Conservation (phyloP, 2,888 invertebrate species). For the Heterodera filipjevi region DNA sequence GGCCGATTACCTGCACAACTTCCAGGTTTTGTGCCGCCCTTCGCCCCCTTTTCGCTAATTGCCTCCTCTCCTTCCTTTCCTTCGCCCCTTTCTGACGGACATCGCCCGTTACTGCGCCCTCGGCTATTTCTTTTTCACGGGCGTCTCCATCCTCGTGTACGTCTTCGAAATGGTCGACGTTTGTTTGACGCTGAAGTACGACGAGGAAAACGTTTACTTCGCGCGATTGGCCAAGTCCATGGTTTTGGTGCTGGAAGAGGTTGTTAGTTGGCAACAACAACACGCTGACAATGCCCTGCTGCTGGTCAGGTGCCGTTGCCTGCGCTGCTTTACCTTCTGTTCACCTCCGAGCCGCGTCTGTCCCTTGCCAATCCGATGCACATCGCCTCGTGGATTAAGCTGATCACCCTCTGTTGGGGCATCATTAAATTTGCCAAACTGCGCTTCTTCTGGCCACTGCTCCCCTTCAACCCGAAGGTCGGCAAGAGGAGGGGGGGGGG, state of each 20-base stretch:
- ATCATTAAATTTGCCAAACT: constrained; percentile 65
- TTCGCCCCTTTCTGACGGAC: constrained; percentile 35
- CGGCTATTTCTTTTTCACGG: constrained; percentile 64
- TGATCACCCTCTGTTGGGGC: constrained; percentile 64
- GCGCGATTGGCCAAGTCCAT: constrained; percentile 65
- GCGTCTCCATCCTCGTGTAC: constrained; percentile 61
- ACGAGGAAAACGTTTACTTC: constrained; percentile 62
- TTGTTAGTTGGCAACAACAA: constrained; percentile 21
- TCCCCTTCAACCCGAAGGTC: constrained; percentile 61
- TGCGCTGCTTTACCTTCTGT: constrained; percentile 57
- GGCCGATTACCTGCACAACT: constrained; percentile 58
- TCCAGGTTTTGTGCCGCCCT: constrained; percentile 44
- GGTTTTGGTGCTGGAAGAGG: constrained; percentile 63
- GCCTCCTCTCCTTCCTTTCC: background rate
- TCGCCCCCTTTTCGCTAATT: too few species aligned
- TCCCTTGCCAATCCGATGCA: constrained; percentile 59
- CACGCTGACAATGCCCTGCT: too few species aligned
- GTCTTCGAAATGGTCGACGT: constrained; percentile 63
- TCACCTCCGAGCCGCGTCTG: constrained; percentile 62
- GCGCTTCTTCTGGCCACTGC: constrained; percentile 64
- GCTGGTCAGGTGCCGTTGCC: constrained; percentile 63
- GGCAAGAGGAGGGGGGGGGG: too few species aligned
- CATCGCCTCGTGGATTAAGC: constrained; percentile 59
- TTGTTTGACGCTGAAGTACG: constrained; percentile 63
- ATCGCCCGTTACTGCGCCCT: constrained; percentile 44